These are phyloP conservation scores for Lanius ludovicianus DNA, from an alignment of 2,113 vertebrate species.

Conservation along the genomic window DNA sequence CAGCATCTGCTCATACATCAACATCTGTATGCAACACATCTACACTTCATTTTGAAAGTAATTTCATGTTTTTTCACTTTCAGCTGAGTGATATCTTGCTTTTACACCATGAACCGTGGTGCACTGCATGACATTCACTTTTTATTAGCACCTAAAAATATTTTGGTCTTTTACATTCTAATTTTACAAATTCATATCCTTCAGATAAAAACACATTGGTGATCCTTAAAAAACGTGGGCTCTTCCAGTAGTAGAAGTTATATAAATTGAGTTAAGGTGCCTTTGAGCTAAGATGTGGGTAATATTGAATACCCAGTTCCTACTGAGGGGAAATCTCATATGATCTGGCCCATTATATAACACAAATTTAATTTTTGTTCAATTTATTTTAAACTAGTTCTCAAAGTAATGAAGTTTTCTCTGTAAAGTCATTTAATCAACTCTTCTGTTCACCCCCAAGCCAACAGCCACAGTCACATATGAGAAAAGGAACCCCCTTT, in stretches of 20 bases:
- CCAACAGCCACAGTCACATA: neutral
- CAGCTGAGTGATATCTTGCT: neutral
- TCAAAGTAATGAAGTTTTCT: neutral
- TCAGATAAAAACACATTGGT: neutral
- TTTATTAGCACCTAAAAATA: neutral
- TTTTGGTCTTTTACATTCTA: neutral
- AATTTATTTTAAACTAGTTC: neutral
- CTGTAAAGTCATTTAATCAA: neutral
- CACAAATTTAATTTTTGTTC: neutral
- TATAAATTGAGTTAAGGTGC: neutral
- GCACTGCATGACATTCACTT: neutral
- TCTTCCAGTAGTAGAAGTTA: neutral
- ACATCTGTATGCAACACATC: neutral
- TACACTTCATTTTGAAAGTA: neutral
- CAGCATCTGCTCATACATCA: neutral
- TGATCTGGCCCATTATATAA: neutral
- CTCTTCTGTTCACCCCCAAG: neutral
- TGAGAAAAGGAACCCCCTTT: neutral
- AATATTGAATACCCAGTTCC: neutral
- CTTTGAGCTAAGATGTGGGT: neutral
- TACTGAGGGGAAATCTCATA: neutral
- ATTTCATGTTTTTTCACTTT: neutral
- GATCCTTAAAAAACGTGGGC: neutral
- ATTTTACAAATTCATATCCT: neutral
- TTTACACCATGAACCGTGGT: neutral